These are phyloP conservation scores for Oxyruncus cristatus DNA, from an alignment of 2,113 vertebrate genomes.

Conservation along the genomic window DNA sequence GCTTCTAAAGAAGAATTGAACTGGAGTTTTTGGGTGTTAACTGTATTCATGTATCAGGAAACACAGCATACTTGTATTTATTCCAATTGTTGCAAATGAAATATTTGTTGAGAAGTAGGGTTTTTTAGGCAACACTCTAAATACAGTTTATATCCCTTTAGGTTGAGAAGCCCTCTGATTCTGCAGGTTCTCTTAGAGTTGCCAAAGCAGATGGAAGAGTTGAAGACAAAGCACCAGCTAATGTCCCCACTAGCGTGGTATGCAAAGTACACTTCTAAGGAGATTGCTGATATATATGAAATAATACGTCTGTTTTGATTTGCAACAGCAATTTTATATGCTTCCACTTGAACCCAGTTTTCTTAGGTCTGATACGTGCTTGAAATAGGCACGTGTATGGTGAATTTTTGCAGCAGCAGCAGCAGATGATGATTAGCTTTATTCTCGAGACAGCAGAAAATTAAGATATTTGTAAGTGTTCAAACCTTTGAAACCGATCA, in stretches of 20 bases:
- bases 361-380: not conserved
- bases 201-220: slow-evolving; percentile 88
- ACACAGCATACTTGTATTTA: not conserved
- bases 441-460: not conserved
- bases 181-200: slow-evolving; percentile 82
- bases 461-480: not conserved
- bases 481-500: not conserved
- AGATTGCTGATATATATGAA: not conserved
- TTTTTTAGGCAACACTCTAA: not conserved
- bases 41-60: not conserved
- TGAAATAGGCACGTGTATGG: not conserved
- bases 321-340: not conserved
- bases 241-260: slow-evolving; percentile 83
- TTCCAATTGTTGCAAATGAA: not conserved
- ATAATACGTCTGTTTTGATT: not conserved
- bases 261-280: slow-evolving; percentile 9
- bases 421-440: not conserved
- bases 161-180: slow-evolving; percentile 87
- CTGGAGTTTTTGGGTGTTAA: not conserved
- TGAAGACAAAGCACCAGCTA: slow-evolving; percentile 84
- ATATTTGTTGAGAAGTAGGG: not conserved
- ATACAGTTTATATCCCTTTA: slow-evolving; percentile 45
- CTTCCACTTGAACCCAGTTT: not conserved
- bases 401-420: not conserved
- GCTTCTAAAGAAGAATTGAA: not conserved